Evolutionary conservation across 2,113 vertebrate genomes (phyloP).

Genomic region (Alligator mississippiensis): DNA sequence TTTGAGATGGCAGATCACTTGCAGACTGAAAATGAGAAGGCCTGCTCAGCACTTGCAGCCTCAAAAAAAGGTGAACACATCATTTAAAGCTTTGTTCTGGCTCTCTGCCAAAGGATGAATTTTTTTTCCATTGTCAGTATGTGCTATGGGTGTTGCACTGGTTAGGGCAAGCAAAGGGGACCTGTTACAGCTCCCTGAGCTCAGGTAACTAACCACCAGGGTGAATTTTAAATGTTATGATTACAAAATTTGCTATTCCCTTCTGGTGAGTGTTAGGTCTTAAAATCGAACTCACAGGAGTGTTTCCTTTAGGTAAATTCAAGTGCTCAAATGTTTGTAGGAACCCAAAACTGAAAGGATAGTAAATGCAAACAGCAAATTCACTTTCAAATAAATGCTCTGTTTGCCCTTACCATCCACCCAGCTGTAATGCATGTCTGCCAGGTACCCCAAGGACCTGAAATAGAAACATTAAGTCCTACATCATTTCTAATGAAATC

Average conservation of each 20-base stretch:
- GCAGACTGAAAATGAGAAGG: slow-evolving; percentile 26
- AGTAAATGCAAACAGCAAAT: background rate
- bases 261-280: background rate
- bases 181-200: background rate
- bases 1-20: background rate
- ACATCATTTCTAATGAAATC: background rate
- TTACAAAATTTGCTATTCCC: background rate
- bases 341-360: background rate
- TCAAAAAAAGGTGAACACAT: slow-evolving; percentile 33
- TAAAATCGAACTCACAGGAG: slow-evolving; percentile 20
- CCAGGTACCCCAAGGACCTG: background rate
- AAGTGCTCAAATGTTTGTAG: background rate
- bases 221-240: slow-evolving; percentile 1
- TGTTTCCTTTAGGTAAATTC: background rate
- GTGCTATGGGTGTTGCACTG: slow-evolving; percentile 15
- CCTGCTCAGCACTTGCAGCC: slow-evolving; percentile 39
- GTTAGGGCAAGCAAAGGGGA: background rate
- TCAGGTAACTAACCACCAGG: background rate
- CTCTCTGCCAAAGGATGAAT: slow-evolving; percentile 36
- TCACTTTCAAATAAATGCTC: background rate
- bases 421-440: background rate
- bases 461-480: background rate
- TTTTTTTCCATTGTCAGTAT: slow-evolving; percentile 29
- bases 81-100: slow-evolving; percentile 26
- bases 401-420: background rate